Base-by-base conservation (phyloP, 2,797 vertebrate genomes). In the Sciurus vulgaris region DNA sequence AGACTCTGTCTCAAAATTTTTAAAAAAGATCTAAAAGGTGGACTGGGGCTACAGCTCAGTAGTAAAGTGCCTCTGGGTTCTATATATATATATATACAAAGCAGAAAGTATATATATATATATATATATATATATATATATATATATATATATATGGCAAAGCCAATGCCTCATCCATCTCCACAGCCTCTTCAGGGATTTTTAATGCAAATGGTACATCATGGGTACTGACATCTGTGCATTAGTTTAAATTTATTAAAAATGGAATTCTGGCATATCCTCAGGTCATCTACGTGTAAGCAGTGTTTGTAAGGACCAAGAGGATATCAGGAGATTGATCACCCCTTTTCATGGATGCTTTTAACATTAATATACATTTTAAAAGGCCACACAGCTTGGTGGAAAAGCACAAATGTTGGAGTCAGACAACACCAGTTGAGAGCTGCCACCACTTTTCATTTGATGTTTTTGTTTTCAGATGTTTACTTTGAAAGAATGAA, bases 391-490 rank as follows among this genome's bases (percentile, higher is more conserved):
- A 38, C 4, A 33, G 7, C 74, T 93, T 87, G 69, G n/a, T 12
- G 73, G 44, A 69, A 93, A 93, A 81, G 33, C 41, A 93, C 14
- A 87, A 85, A 88, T 47, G 26, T 20, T 17, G 5, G 26, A 81
- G 26, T 33, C 51, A 65, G 7, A 30, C 0, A 67, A 20, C 4
- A 18, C 51, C 54, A 54, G 47, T 0, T 73, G 61, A 78, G 30
- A 76, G 10, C 28, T 82, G 54, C 33, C 12, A 67, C 7, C 33
- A 67, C 47, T 92, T n/a, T 72, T n/a, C 41, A 77, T 74, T 83
- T 26, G 28, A 83, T 49, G 30, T 81, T 91, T 87, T 76, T 41
- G 28, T 85, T 95, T 93, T 78, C 72, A 90, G 77, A 72, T 56
- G 35, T 61, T 92, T 82, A 61, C 4, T n/a, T n/a, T n/a, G n/a